Evolutionary conservation across 1,140 invertebrate species (phyloP), one percentile per base, ranked within the genome.

Genomic region (Lutraria rhynchaena): DNA sequence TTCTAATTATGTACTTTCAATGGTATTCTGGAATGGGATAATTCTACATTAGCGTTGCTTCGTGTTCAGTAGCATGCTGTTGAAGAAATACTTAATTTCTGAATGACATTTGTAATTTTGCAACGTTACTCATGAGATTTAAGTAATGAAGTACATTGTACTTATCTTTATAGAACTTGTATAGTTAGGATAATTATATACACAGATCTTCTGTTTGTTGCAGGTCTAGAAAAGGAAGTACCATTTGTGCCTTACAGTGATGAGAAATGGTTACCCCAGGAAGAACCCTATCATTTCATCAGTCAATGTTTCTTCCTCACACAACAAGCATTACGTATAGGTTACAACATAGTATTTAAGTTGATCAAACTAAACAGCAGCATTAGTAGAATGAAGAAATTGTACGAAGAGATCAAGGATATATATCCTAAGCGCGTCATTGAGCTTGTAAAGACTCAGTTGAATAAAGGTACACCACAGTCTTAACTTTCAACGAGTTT

Each of bases 261-360:
- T 11, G 94, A 95, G 75, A 93, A 93, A 33, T 93, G 93, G 57
- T 93, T 94, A 7, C 92, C 93, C 0, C 94, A 67, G 5, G 71
- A 83, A 31, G 93, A 94, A 0, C 81, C 75, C 29, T 93, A 91
- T 82, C 96, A 95, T 89, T 99, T 99, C 91, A 95, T 97, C 1
- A 97, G 96, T 0, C 96, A 98, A 90, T 96, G 96, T 87, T 99
- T 98, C 92, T 98, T 95, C 91, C 93, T 98, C 92, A 95, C 96
- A 1, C 97, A 99, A 87, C 95, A 96, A 87, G 95, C 96, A 58
- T 93, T 98, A 31, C 95, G 97, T 89, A 93, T 98, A 65, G 96
- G 96, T 33, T 95, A 96, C 87, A 94, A 95, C 57, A 95, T 96
- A 27, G 94, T 96, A 44, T 96, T 97, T 80, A 96, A 95, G 86